Conservation (phyloP, 2,888 invertebrate species). For the Pristionchus mayeri region DNA sequence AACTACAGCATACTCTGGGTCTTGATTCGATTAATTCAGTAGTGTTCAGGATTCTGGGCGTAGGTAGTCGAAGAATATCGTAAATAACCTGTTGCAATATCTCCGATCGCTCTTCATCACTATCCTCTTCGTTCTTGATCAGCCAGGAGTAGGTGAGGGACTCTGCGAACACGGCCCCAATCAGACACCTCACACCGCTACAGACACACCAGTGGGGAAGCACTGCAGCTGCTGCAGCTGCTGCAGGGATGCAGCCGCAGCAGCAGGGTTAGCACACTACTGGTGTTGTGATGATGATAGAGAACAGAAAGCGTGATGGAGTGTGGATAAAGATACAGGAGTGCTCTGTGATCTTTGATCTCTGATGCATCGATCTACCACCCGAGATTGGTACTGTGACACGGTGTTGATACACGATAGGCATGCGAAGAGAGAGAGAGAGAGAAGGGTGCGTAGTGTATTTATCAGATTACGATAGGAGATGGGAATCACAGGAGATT, state of each 20-base stretch:
- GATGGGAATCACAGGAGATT: neutral
- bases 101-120: constrained; percentile 32
- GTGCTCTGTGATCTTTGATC: constrained; percentile 28
- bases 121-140: constrained; percentile 22
- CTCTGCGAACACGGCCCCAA: constrained; percentile 58
- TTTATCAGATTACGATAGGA: constrained; percentile 46
- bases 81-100: constrained; percentile 8
- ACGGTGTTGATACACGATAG: constrained; percentile 32
- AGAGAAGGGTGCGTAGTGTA: constrained; percentile 21
- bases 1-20: too few relatives aligned
- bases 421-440: constrained; percentile 21
- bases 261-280: constrained; percentile 25
- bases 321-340: too few relatives aligned
- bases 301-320: neutral
- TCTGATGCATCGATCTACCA: constrained; percentile 36
- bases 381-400: neutral
- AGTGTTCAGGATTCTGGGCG: too few relatives aligned
- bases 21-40: too few relatives aligned
- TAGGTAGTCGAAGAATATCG: too few relatives aligned
- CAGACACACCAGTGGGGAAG: constrained; percentile 16
- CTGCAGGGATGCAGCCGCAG: neutral
- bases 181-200: neutral
- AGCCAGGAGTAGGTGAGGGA: constrained; percentile 74
- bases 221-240: neutral
- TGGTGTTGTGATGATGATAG: neutral